Base-by-base conservation (phyloP, 2,888 invertebrate species). In the Eupelmus urozonus region DNA sequence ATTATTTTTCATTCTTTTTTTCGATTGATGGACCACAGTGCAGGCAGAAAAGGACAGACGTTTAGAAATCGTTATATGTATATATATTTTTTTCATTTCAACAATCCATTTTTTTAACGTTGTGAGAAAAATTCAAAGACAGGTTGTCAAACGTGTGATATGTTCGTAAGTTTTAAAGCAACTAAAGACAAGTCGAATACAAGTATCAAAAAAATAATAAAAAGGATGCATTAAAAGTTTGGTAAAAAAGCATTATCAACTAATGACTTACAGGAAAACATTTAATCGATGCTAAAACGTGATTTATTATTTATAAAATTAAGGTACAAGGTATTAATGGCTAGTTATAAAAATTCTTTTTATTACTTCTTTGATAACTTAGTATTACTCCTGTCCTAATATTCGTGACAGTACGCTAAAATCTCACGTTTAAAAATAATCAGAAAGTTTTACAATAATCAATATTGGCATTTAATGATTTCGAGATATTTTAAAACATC, bases 181-280 rank as follows among this genome's bases (percentile, higher is more conserved):
- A 72, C 40, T 20, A 40, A 71, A 23, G 20, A 55, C 51, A 55
- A 55, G 7, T 27, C 25, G 1, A 70, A 62, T 65, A 42, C 20
- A 72, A 76, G 34, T 66, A 71, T 70, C n/a, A 75, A 71, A 62
- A 53, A 45, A 79, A 55, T 27, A 66, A 63, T 42, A 69, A 72
- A 72, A 66, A 62, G 13, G 11, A 40, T 7, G 40, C 66, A 23
- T 34, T 71, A 53, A 66, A 65, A 66, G 5, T 53, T 49, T n/a
- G 51, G 25, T 60, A 66, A 66, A 67, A 60, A 72, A n/a, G n/a
- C n/a, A n/a, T n/a, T n/a, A 60, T 20, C 51, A 51, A 62, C 42
- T 49, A 23, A 34, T 49, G 49, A 42, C 23, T 55, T 63, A 16
- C 63, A 5, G n/a, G 29, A n/a, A 20, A 34, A 11, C 42, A 55